Evolutionary conservation across 2,888 invertebrate species (phyloP).

Genomic region (Drosophila seclusa): DNA sequence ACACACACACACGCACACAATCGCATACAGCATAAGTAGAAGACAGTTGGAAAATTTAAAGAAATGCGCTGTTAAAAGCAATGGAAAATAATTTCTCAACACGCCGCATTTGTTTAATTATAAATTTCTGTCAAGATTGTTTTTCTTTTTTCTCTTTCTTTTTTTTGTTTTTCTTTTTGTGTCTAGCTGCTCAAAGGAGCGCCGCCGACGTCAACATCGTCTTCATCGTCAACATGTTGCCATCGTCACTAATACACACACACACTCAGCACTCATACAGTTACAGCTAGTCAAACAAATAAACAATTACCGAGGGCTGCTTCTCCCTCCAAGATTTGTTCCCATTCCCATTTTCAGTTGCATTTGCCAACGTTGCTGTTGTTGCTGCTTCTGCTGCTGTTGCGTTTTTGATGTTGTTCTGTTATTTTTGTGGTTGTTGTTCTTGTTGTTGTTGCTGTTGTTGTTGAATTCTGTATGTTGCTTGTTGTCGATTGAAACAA

Average conservation of each 20-base stretch:
- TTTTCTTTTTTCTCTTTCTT: conserved; percentile 27
- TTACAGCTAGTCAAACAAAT: conserved; percentile 68
- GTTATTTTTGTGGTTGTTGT: conserved; percentile 27
- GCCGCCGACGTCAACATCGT: conserved; percentile 65
- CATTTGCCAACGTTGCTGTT: conserved; percentile 57
- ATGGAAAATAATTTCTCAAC: conserved; percentile 75
- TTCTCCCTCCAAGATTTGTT: conserved; percentile 25
- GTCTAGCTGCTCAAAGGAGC: conserved; percentile 68
- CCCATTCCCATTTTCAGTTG: conserved; percentile 38
- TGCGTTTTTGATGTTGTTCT: conserved; percentile 49
- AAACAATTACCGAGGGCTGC: conserved; percentile 65
- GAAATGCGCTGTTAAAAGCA: conserved; percentile 73
- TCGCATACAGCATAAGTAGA: conserved; percentile 4
- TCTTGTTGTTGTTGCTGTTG: conserved; percentile 36
- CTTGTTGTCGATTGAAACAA: conserved; percentile 42
- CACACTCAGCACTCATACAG: conserved; percentile 1
- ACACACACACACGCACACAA: conserved; percentile 15
- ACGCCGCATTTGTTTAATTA: conserved; percentile 77
- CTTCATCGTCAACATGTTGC: conserved; percentile 66
- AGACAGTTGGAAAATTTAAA: conserved; percentile 72
- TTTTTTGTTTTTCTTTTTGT: conserved; percentile 1
- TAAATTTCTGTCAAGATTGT: conserved; percentile 77
- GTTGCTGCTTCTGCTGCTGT: conserved; percentile 33
- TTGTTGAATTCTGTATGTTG: conserved; percentile 27
- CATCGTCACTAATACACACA: conserved; percentile 41